Evolutionary conservation across 2,888 invertebrate species (phyloP).

Genomic region (Seira ritae): DNA sequence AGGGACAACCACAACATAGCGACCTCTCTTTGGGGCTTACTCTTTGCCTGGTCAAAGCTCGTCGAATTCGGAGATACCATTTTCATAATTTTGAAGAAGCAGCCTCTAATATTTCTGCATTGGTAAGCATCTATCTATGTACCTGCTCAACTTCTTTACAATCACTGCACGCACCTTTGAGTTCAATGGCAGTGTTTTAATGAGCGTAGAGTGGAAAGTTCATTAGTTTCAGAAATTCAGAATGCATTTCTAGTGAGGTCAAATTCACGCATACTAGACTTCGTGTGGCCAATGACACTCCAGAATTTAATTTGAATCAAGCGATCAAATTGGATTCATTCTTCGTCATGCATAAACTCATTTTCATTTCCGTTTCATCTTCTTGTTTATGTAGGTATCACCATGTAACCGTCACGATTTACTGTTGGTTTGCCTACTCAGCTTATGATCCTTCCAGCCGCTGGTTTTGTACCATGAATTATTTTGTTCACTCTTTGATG

Average conservation of each 20-base stretch:
- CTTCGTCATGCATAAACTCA: no score
- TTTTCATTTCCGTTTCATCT: no score
- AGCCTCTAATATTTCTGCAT: constrained; percentile 70
- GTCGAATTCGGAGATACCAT: constrained; percentile 70
- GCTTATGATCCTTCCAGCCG: constrained; percentile 79
- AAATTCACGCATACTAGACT: no score
- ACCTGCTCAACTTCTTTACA: background rate
- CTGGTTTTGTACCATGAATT: constrained; percentile 87
- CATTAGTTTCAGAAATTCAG: no score
- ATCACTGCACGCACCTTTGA: background rate
- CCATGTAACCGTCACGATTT: constrained; percentile 88
- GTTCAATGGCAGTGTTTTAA: no score
- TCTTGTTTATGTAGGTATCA: constrained; percentile 46
- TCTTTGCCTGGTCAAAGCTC: constrained; percentile 70
- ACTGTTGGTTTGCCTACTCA: constrained; percentile 95
- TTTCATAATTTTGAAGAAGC: constrained; percentile 70
- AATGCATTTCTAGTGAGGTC: no score
- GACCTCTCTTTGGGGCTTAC: constrained; percentile 69
- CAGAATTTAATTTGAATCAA: no score
- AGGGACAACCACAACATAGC: constrained; percentile 71
- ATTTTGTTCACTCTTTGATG: constrained; percentile 86
- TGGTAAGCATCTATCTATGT: constrained; percentile 55
- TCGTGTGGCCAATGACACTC: no score
- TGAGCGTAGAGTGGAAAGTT: no score
- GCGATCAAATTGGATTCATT: no score